Evolutionary conservation across 2,113 vertebrate species (phyloP).

Genomic region (Cyprinodon variegatus): DNA sequence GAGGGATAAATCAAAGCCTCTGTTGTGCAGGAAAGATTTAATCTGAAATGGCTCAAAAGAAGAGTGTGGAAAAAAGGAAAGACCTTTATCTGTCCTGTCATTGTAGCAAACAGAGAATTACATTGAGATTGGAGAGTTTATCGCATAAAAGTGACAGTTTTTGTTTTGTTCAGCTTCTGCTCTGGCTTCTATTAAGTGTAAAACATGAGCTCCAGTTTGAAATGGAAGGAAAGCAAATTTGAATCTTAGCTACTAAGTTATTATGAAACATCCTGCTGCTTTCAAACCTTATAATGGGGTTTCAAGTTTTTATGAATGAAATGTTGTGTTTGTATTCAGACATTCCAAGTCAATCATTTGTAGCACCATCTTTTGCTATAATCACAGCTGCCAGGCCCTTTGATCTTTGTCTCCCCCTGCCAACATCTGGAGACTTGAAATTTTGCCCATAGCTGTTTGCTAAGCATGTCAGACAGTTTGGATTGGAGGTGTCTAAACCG

Average conservation of each 20-base stretch:
- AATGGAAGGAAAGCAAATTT: too few species aligned
- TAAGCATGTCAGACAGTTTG: too few species aligned
- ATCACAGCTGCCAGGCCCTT: background rate
- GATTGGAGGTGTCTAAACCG: too few species aligned
- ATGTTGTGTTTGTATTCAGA: background rate
- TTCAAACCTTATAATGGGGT: background rate
- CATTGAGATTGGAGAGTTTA: background rate
- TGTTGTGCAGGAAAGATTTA: conserved; percentile 18
- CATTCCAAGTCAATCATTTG: background rate
- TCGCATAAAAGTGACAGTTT: background rate
- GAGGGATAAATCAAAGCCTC: conserved; percentile 1
- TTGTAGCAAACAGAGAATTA: conserved; percentile 3
- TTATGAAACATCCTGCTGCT: background rate
- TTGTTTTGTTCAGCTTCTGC: background rate
- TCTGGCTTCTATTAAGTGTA: too few species aligned
- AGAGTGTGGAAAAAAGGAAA: conserved; percentile 7
- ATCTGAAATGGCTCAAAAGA: conserved; percentile 6
- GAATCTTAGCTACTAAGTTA: background rate
- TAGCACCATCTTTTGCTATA: background rate
- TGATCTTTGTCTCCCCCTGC: background rate
- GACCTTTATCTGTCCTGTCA: background rate
- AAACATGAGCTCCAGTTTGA: too few species aligned
- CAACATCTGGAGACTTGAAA: too few species aligned
- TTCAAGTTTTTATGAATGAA: background rate
- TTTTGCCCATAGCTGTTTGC: too few species aligned